Base-by-base conservation (phyloP, 2,888 invertebrate genomes). In the Caenorhabditis sp. region DNA sequence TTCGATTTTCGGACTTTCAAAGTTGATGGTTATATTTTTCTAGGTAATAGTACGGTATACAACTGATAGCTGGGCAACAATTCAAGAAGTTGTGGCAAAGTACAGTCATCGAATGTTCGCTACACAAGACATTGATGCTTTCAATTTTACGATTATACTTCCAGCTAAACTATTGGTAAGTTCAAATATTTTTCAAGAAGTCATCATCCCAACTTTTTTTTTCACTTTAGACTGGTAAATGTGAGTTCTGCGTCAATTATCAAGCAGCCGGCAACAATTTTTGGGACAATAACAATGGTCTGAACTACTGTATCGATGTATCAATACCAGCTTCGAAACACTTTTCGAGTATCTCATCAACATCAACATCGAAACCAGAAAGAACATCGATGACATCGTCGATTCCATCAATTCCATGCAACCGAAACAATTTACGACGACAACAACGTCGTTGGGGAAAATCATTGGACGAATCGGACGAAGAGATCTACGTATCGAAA, bases 261-360 rank as follows among this genome's bases (percentile, higher is more conserved):
- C 19, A 51, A 23, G 72, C 71, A 23, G 62, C 49, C 24, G 76
- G 68, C 36, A 59, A 51, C 12, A 65, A 69, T 10, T 80, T 55
- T 65, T 80, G 80, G 80, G 80, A 80, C 62, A 80, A 77, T 64
- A 80, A 80, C 72, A 60, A 62, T 21, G 80, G 80, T 3, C 54
- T 58, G 23, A 80, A 80, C 65, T 78, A 78, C 24, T 64, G 69
- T 36, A 55, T 77, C 21, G 66, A 69, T 50, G 68, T 74, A 3
- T 36, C 58, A 8, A 37, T 36, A 6, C 54, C 21, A 19, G 27
- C n/a, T 43, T 36, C 49, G 8, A 49, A 24, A 49, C 64, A 26
- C 53, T 57, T 36, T 31, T 57, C 62, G 58, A 62, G 0, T 64
- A 43, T 26, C 5, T 4, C 17, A 1, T 24, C 59, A 49, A 43